Conservation (phyloP, 23 tunicate genomes). For the Ciona savignyi region DNA sequence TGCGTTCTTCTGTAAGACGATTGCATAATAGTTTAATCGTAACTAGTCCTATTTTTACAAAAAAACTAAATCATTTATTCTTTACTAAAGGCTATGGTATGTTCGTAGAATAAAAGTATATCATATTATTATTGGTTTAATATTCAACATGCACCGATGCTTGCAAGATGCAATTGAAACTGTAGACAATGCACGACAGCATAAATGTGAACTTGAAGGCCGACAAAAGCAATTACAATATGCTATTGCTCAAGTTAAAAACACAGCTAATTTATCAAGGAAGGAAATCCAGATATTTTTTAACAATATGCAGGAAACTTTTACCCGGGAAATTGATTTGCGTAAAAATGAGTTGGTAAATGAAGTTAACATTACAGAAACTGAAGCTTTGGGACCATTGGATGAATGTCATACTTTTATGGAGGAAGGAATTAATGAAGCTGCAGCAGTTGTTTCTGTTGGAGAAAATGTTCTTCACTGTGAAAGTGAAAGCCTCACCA, state of each 20-base stretch:
- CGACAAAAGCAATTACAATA: constrained; percentile 36
- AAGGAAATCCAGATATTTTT: constrained; percentile 50
- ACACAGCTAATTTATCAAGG: constrained; percentile 38
- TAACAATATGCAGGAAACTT: constrained; percentile 30
- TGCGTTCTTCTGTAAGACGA: too few species aligned
- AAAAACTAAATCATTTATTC: too few species aligned
- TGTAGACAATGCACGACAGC: constrained; percentile 79
- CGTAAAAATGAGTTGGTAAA: constrained; percentile 16
- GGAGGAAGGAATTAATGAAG: constrained; percentile 72
- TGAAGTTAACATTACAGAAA: constrained; percentile 38
- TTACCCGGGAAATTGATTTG: constrained; percentile 23
- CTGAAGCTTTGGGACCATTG: constrained; percentile 55
- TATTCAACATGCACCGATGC: constrained; percentile 39
- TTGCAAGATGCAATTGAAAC: constrained; percentile 84
- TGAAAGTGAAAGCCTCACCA: constrained; percentile 28
- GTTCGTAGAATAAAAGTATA: too few species aligned
- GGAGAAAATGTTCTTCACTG: constrained; percentile 66
- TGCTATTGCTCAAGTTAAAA: constrained; percentile 54
- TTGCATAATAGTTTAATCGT: too few species aligned
- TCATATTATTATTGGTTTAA: too few species aligned
- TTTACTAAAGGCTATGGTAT: too few species aligned
- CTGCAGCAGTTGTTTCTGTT: constrained; percentile 38
- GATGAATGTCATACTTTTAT: constrained; percentile 52
- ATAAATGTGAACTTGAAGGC: constrained; percentile 85
- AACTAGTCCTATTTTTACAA: too few species aligned